Conservation (phyloP, 2,888 invertebrate genomes). For the Ferrisia virgata region DNA sequence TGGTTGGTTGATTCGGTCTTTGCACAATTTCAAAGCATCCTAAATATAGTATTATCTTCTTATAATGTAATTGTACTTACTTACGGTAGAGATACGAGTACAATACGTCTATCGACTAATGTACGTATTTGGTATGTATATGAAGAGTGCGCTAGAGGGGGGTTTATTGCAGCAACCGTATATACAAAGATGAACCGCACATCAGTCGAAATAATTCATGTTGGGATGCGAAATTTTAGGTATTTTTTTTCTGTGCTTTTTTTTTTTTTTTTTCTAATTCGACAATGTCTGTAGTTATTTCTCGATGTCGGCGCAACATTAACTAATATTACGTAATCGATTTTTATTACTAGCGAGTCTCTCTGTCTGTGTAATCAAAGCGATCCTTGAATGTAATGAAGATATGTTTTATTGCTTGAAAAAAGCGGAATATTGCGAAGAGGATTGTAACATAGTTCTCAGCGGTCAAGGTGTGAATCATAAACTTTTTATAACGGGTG, state of each 20-base stretch:
- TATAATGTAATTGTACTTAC: no score
- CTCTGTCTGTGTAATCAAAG: conserved; percentile 41
- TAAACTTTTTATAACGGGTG: conserved; percentile 41
- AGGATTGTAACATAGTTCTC: conserved; percentile 39
- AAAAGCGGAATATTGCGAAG: conserved; percentile 37
- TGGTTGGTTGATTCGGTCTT: no score
- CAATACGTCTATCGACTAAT: no score
- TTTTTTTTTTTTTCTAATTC: background rate
- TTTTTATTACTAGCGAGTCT: conserved; percentile 24
- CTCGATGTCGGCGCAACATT: conserved; percentile 34
- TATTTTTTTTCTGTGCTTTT: no score
- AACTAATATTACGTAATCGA: conserved; percentile 40
- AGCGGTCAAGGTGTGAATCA: conserved; percentile 43
- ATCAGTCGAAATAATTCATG: conserved; percentile 15
- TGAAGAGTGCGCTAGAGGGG: background rate
- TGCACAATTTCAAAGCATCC: background rate
- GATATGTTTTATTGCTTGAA: conserved; percentile 42
- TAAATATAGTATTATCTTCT: no score
- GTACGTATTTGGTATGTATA: background rate
- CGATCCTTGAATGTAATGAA: conserved; percentile 43
- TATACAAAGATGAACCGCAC: background rate
- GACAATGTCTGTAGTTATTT: conserved; percentile 36
- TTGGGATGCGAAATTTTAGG: background rate
- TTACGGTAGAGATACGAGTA: no score
- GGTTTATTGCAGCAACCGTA: background rate